Evolutionary conservation across 2,113 vertebrate genomes (phyloP).

Genomic region (Bujurquina vittata): DNA sequence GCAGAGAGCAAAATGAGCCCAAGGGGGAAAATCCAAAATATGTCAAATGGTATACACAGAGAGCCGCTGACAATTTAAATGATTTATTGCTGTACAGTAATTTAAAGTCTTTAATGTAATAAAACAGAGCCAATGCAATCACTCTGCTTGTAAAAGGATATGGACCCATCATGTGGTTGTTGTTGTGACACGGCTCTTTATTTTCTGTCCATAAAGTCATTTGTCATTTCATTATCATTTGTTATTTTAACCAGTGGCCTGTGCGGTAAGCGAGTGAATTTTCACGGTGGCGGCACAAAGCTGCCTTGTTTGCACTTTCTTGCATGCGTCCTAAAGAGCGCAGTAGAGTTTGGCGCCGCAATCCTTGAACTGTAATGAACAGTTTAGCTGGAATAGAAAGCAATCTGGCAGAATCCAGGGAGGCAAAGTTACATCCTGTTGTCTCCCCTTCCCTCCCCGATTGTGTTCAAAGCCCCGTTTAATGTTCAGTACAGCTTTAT

Average conservation of each 20-base stretch:
- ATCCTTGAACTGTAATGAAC: slow-evolving; percentile 51
- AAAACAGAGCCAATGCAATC: background rate
- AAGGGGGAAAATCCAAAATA: slow-evolving; percentile 21
- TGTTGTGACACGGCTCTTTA: background rate
- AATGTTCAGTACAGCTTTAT: slow-evolving; percentile 21
- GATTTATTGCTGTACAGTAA: slow-evolving; percentile 17
- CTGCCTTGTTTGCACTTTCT: slow-evolving; percentile 10
- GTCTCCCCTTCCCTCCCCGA: slow-evolving; percentile 17
- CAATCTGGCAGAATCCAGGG: slow-evolving; percentile 49
- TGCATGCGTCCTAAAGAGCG: slow-evolving; percentile 2
- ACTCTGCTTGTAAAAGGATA: background rate
- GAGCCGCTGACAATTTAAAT: background rate
- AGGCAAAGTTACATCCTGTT: slow-evolving; percentile 7
- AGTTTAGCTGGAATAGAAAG: slow-evolving; percentile 49
- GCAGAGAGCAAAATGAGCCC: slow-evolving; percentile 12
- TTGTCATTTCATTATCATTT: background rate
- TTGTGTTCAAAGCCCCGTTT: slow-evolving; percentile 45
- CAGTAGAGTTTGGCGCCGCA: slow-evolving; percentile 36
- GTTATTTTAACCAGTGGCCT: slow-evolving; percentile 10
- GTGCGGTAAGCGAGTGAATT: background rate
- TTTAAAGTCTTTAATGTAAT: slow-evolving; percentile 8
- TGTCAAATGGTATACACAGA: slow-evolving; percentile 26
- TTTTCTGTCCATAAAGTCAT: background rate
- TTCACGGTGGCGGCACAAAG: background rate
- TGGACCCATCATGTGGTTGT: background rate